These are phyloP conservation scores for Microtus obscurus DNA, from an alignment of 2,797 vertebrate genomes.

Conservation along the genomic window DNA sequence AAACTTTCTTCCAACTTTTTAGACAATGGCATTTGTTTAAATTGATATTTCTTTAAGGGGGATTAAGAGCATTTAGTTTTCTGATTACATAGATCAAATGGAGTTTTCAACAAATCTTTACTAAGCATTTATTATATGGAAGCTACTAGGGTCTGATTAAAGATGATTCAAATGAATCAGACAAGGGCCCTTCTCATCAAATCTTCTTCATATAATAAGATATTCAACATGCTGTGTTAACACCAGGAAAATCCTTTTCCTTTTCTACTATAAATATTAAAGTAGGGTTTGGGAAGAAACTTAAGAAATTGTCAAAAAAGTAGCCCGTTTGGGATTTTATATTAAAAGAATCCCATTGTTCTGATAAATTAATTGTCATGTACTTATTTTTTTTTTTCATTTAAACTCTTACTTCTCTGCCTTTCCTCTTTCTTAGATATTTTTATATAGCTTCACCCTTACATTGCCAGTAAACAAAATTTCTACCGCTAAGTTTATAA, in stretches of 20 bases:
- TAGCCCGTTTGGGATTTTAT: background rate
- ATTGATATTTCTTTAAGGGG: background rate
- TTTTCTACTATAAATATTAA: background rate
- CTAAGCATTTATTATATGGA: background rate
- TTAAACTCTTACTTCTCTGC: background rate
- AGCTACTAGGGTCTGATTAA: background rate
- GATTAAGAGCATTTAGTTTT: background rate
- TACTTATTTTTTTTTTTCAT: background rate
- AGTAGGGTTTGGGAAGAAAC: background rate
- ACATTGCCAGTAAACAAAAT: background rate
- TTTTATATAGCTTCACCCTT: background rate
- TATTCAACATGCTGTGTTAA: background rate
- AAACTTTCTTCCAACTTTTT: background rate
- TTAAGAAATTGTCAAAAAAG: background rate
- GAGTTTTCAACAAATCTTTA: constrained; percentile 43
- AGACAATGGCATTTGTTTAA: background rate
- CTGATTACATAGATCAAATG: background rate
- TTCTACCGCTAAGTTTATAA: background rate
- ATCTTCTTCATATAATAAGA: background rate
- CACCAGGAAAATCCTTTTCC: background rate
- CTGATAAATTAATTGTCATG: background rate
- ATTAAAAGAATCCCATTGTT: background rate
- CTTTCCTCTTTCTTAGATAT: background rate
- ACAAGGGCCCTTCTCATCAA: background rate
- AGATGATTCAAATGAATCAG: constrained; percentile 16